Evolutionary conservation across 2,113 vertebrate species (phyloP).

Genomic region (Myotis davidii): DNA sequence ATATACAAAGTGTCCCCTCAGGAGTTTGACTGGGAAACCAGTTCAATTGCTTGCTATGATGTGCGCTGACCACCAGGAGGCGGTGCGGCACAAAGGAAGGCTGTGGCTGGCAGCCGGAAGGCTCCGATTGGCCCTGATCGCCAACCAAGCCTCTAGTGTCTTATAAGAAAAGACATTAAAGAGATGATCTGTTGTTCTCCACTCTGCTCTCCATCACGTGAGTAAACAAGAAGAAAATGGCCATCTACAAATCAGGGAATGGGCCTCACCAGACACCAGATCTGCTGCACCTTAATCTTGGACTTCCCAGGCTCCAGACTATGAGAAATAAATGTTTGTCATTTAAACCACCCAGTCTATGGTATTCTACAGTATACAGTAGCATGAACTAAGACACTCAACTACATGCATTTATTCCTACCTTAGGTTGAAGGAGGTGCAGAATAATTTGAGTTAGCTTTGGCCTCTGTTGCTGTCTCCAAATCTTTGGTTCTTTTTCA

Average conservation of each 20-base stretch:
- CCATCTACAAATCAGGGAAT: not conserved
- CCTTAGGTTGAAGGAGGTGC: not conserved
- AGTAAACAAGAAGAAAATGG: not conserved
- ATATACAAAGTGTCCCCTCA: too few species aligned
- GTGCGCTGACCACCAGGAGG: too few species aligned
- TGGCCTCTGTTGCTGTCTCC: not conserved
- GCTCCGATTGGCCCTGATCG: too few species aligned
- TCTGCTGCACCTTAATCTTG: not conserved
- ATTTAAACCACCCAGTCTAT: not conserved
- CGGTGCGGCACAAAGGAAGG: too few species aligned
- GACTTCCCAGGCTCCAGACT: not conserved
- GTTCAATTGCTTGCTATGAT: too few species aligned
- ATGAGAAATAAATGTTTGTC: not conserved
- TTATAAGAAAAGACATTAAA: not conserved
- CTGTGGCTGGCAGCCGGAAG: too few species aligned
- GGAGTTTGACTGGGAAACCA: too few species aligned
- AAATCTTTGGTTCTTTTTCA: not conserved
- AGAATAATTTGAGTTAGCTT: not conserved
- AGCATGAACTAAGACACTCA: not conserved
- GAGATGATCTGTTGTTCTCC: not conserved
- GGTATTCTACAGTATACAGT: not conserved
- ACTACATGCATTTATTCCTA: not conserved
- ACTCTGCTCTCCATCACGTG: not conserved
- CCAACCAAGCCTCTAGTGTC: too few species aligned
- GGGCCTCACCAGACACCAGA: not conserved